Evolutionary conservation across 2,888 invertebrate species (phyloP), one percentile per base, ranked within the genome.

Genomic region (Troilus luridus): DNA sequence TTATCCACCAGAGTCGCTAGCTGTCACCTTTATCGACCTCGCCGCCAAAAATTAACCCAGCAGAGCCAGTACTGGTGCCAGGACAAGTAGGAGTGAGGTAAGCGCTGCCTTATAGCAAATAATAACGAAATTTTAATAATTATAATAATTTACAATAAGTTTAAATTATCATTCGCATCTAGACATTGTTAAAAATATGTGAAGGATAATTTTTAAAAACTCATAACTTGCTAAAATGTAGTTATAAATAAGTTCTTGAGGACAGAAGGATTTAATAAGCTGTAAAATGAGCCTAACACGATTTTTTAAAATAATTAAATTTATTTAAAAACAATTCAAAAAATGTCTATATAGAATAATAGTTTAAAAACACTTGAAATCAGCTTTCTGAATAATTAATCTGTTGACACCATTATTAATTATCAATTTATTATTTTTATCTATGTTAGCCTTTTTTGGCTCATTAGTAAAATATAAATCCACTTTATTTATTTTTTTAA

Each of bases 21-120:
- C 12, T 85, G 21, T 56, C 54, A 56, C 21, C 85, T 85, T 85
- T 85, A 85, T 85, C 85, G 85, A 85, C 85, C 85, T 85, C 85
- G 14, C 56, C 85, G 85, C 85, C 85, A 85, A 85, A 85, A 85
- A 58, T 85, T 85, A 85, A 85, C 85, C 85, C 85, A 85, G 56
- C 56, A 85, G 54, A 85, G 85, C 56, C 85, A 56, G 85, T 77
- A 77, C 72, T 77, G 85, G 56, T 85, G 56, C 85, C 56, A 85
- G 54, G 56, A 56, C 85, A 58, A 56, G 56, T 17, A 56, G 41
- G n/a, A 21, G 85, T 54, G 14, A 56, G 85, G 85, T 85, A n/a
- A 85, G 85, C 21, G 54, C 5, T 11, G 7, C 0, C 11, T 7
- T 9, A 21, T n/a, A 56, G n/a, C 0, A n/a, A 85, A 7, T 56